These are phyloP conservation scores for Anastatus disparis DNA, from an alignment of 1,140 invertebrate species.

Conservation along the genomic window DNA sequence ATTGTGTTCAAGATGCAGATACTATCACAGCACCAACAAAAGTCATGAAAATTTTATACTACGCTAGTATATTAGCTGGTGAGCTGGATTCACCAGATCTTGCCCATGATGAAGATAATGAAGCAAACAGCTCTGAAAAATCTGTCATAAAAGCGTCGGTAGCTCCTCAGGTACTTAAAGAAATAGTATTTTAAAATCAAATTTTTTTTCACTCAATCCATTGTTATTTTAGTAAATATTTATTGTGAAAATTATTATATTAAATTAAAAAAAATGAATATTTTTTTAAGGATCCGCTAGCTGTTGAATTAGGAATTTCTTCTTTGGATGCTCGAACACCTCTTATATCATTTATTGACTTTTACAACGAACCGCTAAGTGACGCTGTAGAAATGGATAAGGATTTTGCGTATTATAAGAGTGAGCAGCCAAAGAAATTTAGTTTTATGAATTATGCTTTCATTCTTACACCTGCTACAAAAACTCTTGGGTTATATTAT, in stretches of 20 bases:
- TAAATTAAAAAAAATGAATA: background rate
- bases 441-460: constrained; percentile 93
- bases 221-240: no score
- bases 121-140: constrained; percentile 56
- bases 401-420: constrained; percentile 91
- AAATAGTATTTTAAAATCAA: no score
- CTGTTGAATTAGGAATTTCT: constrained; percentile 75
- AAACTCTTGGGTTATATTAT: constrained; percentile 90
- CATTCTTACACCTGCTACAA: constrained; percentile 91
- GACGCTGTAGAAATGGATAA: constrained; percentile 92
- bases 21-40: constrained; percentile 84
- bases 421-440: constrained; percentile 78
- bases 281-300: constrained; percentile 57
- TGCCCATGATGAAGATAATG: constrained; percentile 69
- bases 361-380: constrained; percentile 93
- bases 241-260: background rate
- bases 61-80: constrained; percentile 88
- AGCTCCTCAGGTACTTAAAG: constrained; percentile 45
- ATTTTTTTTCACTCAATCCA: no score
- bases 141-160: constrained; percentile 40
- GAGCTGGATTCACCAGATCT: constrained; percentile 75
- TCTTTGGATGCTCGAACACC: constrained; percentile 85
- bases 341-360: constrained; percentile 85
- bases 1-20: constrained; percentile 85
- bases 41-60: constrained; percentile 90